A percentile compares a stretch with the other conserved stretches of the same genome.
Evolutionary conservation across 2,888 invertebrate species (phyloP).

Genomic region (Oeneis ivallda): DNA sequence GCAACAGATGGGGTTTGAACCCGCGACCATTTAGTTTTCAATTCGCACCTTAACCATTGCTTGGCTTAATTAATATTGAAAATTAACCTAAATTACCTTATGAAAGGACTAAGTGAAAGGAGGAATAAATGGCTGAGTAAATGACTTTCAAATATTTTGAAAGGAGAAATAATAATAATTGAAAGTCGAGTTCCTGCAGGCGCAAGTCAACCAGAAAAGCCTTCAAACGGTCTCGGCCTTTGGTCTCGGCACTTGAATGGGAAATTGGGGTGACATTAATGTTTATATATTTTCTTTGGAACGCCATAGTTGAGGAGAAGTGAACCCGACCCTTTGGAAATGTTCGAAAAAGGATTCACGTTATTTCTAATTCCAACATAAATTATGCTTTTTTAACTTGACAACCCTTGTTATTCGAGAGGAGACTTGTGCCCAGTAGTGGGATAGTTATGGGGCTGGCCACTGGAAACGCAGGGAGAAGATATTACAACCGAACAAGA

Average conservation of each 20-base stretch:
- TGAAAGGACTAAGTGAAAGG: no score
- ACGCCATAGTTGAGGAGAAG: constrained; percentile 31
- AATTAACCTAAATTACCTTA: not conserved
- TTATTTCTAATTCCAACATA: not conserved
- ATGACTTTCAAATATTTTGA: constrained; percentile 2
- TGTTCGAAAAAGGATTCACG: constrained; percentile 11
- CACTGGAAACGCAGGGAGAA: no score
- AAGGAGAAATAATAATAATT: constrained; percentile 1
- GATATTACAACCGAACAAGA: no score
- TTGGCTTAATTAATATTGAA: no score
- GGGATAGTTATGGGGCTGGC: no score
- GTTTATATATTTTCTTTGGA: constrained; percentile 35
- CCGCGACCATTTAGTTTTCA: no score
- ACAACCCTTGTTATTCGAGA: no score
- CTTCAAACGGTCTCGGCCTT: constrained; percentile 30
- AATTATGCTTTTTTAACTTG: not conserved
- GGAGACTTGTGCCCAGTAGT: no score
- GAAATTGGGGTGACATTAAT: constrained; percentile 35
- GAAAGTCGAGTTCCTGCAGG: not conserved
- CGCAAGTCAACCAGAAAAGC: constrained; percentile 25
- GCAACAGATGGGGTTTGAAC: no score
- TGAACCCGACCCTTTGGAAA: constrained; percentile 15
- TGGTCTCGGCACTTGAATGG: constrained; percentile 30
- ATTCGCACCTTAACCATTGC: no score
- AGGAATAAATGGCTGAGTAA: not conserved